phyloP scores from a whole-genome alignment of 2,797 vertebrate species.

The Poecilia wingei region DNA sequence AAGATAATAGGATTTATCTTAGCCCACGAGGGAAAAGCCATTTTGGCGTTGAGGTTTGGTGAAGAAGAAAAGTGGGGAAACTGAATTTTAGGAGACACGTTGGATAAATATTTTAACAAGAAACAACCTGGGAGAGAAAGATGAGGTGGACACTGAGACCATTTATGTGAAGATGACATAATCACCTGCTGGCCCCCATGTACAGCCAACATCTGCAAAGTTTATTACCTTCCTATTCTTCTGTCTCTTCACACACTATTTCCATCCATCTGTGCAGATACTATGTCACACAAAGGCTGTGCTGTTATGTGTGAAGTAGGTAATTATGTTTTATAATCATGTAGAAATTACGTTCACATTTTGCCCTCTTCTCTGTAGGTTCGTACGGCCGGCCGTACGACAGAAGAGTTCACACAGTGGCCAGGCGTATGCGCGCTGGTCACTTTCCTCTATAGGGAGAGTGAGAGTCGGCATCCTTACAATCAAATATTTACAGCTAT shows the following conservation, averaged over 20 bases:
- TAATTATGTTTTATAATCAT: constrained; percentile 42
- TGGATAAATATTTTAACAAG: constrained; percentile 32
- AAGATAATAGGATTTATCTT: constrained; percentile 14
- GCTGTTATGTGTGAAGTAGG: constrained; percentile 14
- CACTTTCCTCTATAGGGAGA: not conserved
- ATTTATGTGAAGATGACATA: constrained; percentile 73
- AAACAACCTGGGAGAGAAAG: constrained; percentile 9
- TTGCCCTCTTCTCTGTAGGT: not conserved
- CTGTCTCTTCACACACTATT: constrained; percentile 34
- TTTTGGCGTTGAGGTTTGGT: not conserved
- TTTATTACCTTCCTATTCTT: constrained; percentile 48
- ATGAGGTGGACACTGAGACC: constrained; percentile 35
- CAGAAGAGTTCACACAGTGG: too few relatives aligned
- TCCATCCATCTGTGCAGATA: constrained; percentile 48
- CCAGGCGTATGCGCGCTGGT: not conserved
- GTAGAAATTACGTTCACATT: constrained; percentile 12
- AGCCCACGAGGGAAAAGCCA: not conserved
- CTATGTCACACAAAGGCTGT: constrained; percentile 39
- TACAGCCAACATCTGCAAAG: constrained; percentile 67
- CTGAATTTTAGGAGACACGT: constrained; percentile 7
- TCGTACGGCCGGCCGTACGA: not conserved
- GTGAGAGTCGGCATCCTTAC: not conserved
- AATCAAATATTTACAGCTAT: not conserved
- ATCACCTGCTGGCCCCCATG: constrained; percentile 65
- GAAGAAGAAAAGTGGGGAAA: not conserved